Conservation (phyloP, 2,797 vertebrate species). For the Alosa sapidissima region DNA sequence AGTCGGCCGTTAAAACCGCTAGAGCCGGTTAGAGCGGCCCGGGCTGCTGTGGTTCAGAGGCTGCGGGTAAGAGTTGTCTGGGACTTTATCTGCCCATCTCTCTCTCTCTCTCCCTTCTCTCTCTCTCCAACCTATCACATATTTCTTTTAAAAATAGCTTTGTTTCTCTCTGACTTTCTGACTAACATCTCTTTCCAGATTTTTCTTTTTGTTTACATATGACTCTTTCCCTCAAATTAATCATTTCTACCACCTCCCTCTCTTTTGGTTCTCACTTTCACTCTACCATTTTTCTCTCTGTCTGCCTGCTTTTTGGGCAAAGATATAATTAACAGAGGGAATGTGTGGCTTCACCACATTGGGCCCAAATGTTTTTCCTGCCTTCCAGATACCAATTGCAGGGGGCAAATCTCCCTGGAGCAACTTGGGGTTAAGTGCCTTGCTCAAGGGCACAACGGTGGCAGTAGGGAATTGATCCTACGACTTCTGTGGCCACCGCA, state of each 20-base stretch:
- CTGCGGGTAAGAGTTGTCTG: not conserved
- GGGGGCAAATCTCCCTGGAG: no score
- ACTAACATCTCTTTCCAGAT: not conserved
- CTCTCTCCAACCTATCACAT: not conserved
- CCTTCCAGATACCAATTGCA: no score
- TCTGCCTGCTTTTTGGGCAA: not conserved
- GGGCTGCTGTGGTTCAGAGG: not conserved
- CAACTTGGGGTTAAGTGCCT: no score
- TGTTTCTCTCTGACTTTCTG: not conserved
- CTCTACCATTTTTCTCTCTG: not conserved
- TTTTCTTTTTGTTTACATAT: not conserved
- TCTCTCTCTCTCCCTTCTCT: not conserved
- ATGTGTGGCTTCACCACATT: conserved; percentile 31
- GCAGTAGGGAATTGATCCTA: no score
- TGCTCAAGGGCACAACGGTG: no score
- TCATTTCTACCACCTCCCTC: not conserved
- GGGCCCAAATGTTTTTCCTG: conserved; percentile 9
- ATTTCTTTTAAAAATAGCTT: not conserved
- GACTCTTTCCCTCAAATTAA: not conserved
- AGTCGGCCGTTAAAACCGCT: not conserved
- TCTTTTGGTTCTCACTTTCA: not conserved
- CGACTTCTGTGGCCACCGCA: no score
- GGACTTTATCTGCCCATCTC: not conserved
- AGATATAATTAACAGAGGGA: conserved; percentile 31
- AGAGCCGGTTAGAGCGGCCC: not conserved